Base-by-base conservation (phyloP, 92 coral and sea anemone species). In the Zoanthus solanderi region DNA sequence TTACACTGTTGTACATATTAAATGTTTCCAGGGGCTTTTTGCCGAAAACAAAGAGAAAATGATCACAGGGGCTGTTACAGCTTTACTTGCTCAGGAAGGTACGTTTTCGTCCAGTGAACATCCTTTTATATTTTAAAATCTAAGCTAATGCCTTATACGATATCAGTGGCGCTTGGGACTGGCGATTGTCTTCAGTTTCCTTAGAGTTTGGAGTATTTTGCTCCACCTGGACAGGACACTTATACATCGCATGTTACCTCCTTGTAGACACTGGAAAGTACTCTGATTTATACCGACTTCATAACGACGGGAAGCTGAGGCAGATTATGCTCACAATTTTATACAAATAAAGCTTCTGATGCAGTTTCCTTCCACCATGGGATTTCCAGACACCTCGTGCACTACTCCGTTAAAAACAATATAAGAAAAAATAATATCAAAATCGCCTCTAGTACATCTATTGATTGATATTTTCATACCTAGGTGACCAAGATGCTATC, bases 1-100 rank as follows among this genome's bases (percentile, higher is more conserved):
- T 50, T 50, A 50, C 10, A 7, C 12, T 50, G 5, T 50, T 50
- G 2, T 50, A 7, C 12, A 50, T 50, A 2, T 37, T 37, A 50
- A 50, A 7, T 50, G 10, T 50, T 7, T 50, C 56, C 72, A 96
- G 99, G 99, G 99, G 3, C 87, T 96, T 80, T 96, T 96, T 89
- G 93, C 98, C 18, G 99, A 96, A 76, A 96, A 97, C 89, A 97
- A 97, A 58, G 99, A 97, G 72, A 93, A 93, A 80, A 87, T 97
- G 34, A 97, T 97, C 16, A 90, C 94, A 23, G 95, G 96, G 57
- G 99, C 99, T 15, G 93, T 97, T 78, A 92, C 97, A 9, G 98
- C 96, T 6, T 90, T 97, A n/a, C 78, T 97, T 17, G 91, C 90
- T 2, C 92, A 92, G 90, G 99, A 97, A 95, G 99, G 99, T 97